These are phyloP conservation scores for Chironomus tepperi DNA, from an alignment of 1,140 invertebrate genomes.

Conservation along the genomic window DNA sequence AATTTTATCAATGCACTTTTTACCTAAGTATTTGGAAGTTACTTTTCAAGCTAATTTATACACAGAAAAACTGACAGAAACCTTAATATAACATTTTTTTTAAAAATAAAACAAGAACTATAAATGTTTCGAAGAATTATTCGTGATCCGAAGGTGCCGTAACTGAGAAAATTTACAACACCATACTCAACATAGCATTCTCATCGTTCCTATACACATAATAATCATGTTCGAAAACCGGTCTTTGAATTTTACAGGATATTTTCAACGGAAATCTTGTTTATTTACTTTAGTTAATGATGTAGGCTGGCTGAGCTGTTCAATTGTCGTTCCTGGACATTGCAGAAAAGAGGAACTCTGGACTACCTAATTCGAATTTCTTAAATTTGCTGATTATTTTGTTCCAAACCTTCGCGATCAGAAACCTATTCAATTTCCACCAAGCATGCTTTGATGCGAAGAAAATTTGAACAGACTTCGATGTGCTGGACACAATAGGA, in stretches of 20 bases:
- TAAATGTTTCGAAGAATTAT: not conserved
- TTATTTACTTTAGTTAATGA: not conserved
- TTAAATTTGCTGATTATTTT: too few relatives aligned
- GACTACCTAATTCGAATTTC: too few relatives aligned
- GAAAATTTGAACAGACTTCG: too few relatives aligned
- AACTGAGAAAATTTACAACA: not conserved
- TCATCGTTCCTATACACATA: not conserved
- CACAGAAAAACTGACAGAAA: constrained; percentile 3
- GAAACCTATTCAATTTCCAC: too few relatives aligned
- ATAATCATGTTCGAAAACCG: not conserved
- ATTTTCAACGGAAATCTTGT: not conserved
- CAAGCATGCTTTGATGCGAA: too few relatives aligned
- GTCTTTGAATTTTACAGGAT: not conserved
- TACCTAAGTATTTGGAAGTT: not conserved
- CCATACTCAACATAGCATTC: too few relatives aligned
- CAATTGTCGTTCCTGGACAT: too few relatives aligned
- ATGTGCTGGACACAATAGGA: too few relatives aligned
- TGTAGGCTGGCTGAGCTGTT: too few relatives aligned
- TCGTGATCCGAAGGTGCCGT: not conserved
- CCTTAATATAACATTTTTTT: not conserved
- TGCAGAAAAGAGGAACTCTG: too few relatives aligned
- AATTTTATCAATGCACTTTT: not conserved
- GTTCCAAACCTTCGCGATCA: too few relatives aligned
- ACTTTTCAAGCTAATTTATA: not conserved
- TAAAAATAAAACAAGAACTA: constrained; percentile 6